Base-by-base conservation (phyloP, 2,888 invertebrate genomes). In the Pogonocherus hispidulus region DNA sequence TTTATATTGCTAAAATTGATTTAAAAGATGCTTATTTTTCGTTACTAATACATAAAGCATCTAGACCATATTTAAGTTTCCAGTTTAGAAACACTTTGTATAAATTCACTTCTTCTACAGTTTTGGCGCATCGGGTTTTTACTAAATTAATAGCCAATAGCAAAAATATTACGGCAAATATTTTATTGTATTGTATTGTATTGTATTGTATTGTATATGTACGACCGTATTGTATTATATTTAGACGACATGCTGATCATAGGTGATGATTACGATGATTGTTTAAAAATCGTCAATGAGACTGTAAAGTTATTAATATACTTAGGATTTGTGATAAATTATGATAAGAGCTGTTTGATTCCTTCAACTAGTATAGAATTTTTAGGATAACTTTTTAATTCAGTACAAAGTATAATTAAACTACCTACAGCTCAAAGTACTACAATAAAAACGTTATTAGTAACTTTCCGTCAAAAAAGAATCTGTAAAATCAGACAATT, bases 291-390 rank as follows among this genome's bases (percentile, higher is more conserved):
- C n/a, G n/a, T n/a, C n/a, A n/a, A n/a, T n/a, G n/a, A n/a, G n/a
- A n/a, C n/a, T n/a, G n/a, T n/a, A n/a, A n/a, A n/a, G n/a, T n/a
- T n/a, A n/a, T n/a, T n/a, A n/a, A n/a, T n/a, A n/a, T n/a, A n/a
- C n/a, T n/a, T 41, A 41, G 14, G 41, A n/a, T 41, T 41, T 41
- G 41, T 41, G 41, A 41, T 41, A 41, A 41, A 41, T 41, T 41
- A 41, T 16, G 14, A 41, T n/a, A 27, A 27, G 14, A 41, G 16
- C 41, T n/a, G 5, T 41, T 2, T 41, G 5, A 41, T 41, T 41
- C 41, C 41, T n/a, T 41, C 41, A 41, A 41, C 41, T 14, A 14
- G 3, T 4, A 41, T 41, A 41, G 41, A 41, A 14, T 41, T 41
- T 41, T 14, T 41, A 41, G 41, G 41, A 41, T 41, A 41, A 5